These are phyloP conservation scores for Pygmarrhopalites habei DNA, from an alignment of 1,140 invertebrate species.

Conservation along the genomic window DNA sequence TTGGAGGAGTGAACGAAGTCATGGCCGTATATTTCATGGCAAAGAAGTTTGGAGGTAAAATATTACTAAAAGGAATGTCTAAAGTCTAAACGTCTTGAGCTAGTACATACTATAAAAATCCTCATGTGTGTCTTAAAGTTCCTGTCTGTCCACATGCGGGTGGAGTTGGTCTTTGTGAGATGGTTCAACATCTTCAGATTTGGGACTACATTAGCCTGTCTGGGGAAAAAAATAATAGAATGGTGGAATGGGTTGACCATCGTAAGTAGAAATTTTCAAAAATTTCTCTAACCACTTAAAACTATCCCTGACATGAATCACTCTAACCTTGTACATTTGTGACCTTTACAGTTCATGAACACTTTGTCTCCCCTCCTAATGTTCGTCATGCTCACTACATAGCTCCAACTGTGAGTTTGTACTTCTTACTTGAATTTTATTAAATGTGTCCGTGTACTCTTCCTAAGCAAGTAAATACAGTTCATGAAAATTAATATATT, in stretches of 20 bases:
- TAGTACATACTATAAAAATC: neutral
- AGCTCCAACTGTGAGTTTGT: conserved; percentile 49
- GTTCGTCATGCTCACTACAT: conserved; percentile 63
- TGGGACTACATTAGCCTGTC: conserved; percentile 72
- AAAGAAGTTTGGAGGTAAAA: conserved; percentile 57
- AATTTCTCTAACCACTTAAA: too few species aligned
- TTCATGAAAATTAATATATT: too few species aligned
- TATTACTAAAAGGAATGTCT: neutral
- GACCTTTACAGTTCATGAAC: too few species aligned
- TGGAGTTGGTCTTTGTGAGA: conserved; percentile 84
- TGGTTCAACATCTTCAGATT: conserved; percentile 84
- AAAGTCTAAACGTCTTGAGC: neutral
- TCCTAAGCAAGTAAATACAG: conserved; percentile 1
- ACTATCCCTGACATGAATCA: too few species aligned
- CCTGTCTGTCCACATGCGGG: conserved; percentile 90
- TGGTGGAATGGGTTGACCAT: conserved; percentile 82
- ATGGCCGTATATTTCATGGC: conserved; percentile 84
- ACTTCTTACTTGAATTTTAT: neutral
- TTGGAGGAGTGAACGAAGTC: conserved; percentile 83
- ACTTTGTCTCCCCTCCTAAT: conserved; percentile 66
- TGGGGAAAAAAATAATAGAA: conserved; percentile 58
- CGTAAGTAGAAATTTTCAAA: too few species aligned
- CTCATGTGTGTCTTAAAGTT: conserved; percentile 51
- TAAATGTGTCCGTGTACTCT: neutral
- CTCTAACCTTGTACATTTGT: too few species aligned